phyloP scores from a whole-genome alignment of 2,888 invertebrate species.

The Colostygia pectinataria region DNA sequence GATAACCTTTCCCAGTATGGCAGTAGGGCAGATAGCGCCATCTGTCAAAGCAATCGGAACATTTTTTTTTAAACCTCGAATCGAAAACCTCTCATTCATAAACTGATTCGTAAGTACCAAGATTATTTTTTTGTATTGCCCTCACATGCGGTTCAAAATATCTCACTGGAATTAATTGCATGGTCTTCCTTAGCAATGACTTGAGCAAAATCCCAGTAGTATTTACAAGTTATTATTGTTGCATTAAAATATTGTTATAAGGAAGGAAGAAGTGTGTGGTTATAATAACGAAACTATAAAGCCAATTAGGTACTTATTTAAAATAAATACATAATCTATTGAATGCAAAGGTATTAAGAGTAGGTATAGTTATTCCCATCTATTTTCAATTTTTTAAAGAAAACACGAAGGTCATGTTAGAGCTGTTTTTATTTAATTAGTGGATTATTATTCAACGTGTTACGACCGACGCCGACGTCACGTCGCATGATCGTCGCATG shows the following conservation, averaged over 20 bases:
- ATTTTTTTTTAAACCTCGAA: no score
- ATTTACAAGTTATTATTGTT: constrained; percentile 2
- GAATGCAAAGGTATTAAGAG: background rate
- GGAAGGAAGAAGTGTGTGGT: constrained; percentile 7
- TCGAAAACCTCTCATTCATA: no score
- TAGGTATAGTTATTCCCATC: background rate
- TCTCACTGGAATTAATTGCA: no score
- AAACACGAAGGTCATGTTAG: constrained; percentile 11
- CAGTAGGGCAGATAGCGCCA: no score
- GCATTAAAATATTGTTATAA: background rate
- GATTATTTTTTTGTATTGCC: no score
- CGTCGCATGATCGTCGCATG: constrained; percentile 44
- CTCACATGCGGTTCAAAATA: no score
- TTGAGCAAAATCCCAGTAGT: constrained; percentile 3
- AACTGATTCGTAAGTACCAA: no score
- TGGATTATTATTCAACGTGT: constrained; percentile 48
- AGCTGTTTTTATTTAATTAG: constrained; percentile 61
- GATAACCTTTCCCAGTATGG: no score
- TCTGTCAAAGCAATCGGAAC: no score
- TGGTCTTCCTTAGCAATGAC: background rate
- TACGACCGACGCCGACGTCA: constrained; percentile 40
- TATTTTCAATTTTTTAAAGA: constrained; percentile 6
- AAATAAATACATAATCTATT: no score
- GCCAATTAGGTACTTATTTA: no score
- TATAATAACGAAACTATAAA: background rate